Evolutionary conservation across 2,113 vertebrate genomes (phyloP).

Genomic region (Tricholaema leucomelas): DNA sequence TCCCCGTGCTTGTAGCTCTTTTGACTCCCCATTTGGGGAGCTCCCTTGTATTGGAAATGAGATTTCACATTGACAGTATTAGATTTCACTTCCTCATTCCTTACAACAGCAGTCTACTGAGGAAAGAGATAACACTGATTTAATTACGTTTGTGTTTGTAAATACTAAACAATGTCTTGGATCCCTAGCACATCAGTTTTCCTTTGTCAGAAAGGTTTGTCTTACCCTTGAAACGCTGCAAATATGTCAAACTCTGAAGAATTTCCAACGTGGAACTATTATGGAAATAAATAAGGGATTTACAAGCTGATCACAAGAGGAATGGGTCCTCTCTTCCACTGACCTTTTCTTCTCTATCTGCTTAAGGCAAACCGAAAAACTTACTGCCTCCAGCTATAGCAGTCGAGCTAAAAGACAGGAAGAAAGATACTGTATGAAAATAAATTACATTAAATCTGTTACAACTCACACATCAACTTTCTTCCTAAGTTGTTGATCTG

Average conservation of each 20-base stretch:
- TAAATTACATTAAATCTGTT: background rate
- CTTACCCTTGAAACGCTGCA: background rate
- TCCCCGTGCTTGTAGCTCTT: background rate
- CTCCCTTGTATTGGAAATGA: background rate
- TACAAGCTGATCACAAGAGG: background rate
- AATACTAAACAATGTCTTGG: background rate
- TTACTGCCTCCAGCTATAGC: background rate
- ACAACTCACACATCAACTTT: conserved; percentile 28
- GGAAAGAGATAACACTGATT: background rate
- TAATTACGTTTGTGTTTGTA: background rate
- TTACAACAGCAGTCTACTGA: background rate
- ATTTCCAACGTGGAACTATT: background rate
- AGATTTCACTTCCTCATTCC: background rate
- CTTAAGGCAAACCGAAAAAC: background rate
- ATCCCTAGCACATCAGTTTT: background rate
- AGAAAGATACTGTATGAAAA: background rate
- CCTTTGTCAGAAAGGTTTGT: background rate
- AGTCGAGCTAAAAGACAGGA: background rate
- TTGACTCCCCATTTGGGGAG: background rate
- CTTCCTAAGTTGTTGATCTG: conserved; percentile 58
- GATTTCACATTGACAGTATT: background rate
- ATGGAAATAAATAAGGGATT: background rate
- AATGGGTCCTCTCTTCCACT: background rate
- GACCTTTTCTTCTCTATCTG: background rate
- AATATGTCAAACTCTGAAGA: background rate